Percentiles rank a stretch among this genome's conserved stretches.
phyloP scores from a whole-genome alignment of 92 coral and sea anemone species.

The Metridium senile region DNA sequence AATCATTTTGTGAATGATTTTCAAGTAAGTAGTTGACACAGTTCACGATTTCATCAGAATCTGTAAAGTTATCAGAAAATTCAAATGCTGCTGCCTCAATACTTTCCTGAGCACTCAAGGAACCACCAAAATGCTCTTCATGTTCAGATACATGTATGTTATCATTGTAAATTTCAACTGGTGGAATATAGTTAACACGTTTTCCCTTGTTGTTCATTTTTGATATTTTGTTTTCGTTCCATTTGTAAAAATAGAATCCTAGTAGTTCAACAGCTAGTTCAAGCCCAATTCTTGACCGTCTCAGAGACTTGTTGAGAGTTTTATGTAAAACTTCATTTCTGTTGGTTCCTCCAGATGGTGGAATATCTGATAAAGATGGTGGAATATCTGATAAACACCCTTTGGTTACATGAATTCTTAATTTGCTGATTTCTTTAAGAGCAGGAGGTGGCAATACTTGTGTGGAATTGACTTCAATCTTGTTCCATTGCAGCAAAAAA shows the following conservation, averaged over 20 bases:
- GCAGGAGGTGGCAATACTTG: conserved; percentile 53
- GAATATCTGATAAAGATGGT: conserved; percentile 69
- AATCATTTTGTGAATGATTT: too few relatives aligned
- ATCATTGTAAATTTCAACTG: conserved; percentile 32
- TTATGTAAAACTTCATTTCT: conserved; percentile 60
- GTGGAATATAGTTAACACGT: conserved; percentile 5
- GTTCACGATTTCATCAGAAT: conserved; percentile 28
- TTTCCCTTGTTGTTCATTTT: conserved; percentile 29
- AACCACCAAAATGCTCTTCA: conserved; percentile 55
- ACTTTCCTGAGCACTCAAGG: conserved; percentile 34
- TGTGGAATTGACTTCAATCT: conserved; percentile 39
- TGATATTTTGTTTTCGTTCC: conserved; percentile 60
- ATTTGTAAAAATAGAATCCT: conserved; percentile 55
- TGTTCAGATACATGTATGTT: neutral
- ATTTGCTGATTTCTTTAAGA: conserved; percentile 44
- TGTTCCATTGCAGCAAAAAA: conserved; percentile 57
- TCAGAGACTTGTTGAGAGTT: conserved; percentile 47
- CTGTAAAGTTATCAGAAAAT: conserved; percentile 53
- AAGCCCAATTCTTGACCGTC: conserved; percentile 58
- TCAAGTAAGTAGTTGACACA: conserved; percentile 44
- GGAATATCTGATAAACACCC: conserved; percentile 66
- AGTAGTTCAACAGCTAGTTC: conserved; percentile 55
- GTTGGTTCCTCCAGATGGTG: conserved; percentile 61
- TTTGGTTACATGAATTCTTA: conserved; percentile 40
- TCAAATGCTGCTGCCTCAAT: conserved; percentile 57